Base-by-base conservation (phyloP, 2,888 invertebrate genomes). In the Andrena trimmerana region DNA sequence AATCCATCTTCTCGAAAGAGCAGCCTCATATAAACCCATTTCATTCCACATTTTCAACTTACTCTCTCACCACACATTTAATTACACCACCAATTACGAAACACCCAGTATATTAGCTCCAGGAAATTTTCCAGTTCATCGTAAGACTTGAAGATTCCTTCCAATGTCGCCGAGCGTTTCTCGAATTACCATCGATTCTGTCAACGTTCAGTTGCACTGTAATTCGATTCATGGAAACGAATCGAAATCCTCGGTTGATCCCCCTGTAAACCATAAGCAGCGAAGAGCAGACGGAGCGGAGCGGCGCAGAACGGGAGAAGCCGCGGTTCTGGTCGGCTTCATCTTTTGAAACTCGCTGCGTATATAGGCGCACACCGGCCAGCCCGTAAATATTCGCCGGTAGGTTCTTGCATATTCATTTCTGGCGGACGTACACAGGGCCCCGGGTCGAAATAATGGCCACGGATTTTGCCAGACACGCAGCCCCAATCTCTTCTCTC, bases 391-490 rank as follows among this genome's bases (percentile, higher is more conserved):
- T 88, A 88, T 89, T 89, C 86, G 78, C 86, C 78, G 57, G 68
- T 75, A 75, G 81, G 81, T 87, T 89, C 88, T 86, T 89, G 89
- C 89, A 89, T 89, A 89, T 89, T 89, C 89, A 89, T 89, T 89
- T 83, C 83, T 83, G 66, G 86, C 78, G 79, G 76, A 81, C 79
- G 78, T 83, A 74, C 74, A 70, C 86, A 83, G 78, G 52, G 75
- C 65, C 65, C 57, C 66, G 68, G 83, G 36, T 65, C 85, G 82
- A 88, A 87, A 90, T 90, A 89, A 90, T 90, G 86, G 86, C 76
- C 83, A 79, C 83, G 86, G 88, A 89, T 90, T 90, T 89, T 83
- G 86, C 84, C 83, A 80, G 85, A 87, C 86, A 84, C 86, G 88
- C 85, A 81, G 81, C 67, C 78, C 81, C 67, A 8, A 85, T 84